These are phyloP conservation scores for Hucho hucho DNA, from an alignment of 2,113 vertebrate species.

Conservation along the genomic window DNA sequence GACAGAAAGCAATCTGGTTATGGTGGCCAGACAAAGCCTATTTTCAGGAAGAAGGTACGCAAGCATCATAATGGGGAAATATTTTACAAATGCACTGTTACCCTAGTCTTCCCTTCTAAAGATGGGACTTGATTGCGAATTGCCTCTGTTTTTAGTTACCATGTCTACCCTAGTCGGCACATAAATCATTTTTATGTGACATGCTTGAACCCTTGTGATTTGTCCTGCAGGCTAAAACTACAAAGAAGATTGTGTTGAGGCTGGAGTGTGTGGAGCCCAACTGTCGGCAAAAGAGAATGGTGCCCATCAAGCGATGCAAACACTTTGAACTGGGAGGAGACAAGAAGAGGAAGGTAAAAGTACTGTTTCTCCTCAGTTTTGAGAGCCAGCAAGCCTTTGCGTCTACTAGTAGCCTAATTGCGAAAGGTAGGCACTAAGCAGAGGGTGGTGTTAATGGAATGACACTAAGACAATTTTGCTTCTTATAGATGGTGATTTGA, in stretches of 20 bases:
- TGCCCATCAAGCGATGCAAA: constrained; percentile 97
- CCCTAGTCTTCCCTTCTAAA: no score
- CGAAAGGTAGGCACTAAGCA: no score
- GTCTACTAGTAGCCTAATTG: no score
- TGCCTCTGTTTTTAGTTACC: background rate
- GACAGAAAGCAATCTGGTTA: constrained; percentile 95
- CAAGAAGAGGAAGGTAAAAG: constrained; percentile 97
- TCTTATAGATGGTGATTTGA: no score
- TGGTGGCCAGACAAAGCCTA: constrained; percentile 95
- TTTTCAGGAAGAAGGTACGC: constrained; percentile 93
- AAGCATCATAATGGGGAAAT: no score
- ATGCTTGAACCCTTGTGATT: background rate
- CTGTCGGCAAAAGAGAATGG: constrained; percentile 96
- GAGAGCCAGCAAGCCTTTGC: no score
- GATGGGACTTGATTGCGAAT: background rate
- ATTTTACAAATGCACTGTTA: no score
- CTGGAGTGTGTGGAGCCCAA: constrained; percentile 95
- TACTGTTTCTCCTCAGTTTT: background rate
- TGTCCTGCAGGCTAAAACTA: constrained; percentile 88
- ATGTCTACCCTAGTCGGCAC: background rate
- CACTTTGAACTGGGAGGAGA: constrained; percentile 98
- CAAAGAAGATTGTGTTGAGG: constrained; percentile 97
- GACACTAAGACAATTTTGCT: no score
- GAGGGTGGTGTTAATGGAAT: no score
- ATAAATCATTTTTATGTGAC: background rate